These are phyloP conservation scores for Pogoniulus pusillus DNA, from an alignment of 2,797 vertebrate species.

Conservation along the genomic window DNA sequence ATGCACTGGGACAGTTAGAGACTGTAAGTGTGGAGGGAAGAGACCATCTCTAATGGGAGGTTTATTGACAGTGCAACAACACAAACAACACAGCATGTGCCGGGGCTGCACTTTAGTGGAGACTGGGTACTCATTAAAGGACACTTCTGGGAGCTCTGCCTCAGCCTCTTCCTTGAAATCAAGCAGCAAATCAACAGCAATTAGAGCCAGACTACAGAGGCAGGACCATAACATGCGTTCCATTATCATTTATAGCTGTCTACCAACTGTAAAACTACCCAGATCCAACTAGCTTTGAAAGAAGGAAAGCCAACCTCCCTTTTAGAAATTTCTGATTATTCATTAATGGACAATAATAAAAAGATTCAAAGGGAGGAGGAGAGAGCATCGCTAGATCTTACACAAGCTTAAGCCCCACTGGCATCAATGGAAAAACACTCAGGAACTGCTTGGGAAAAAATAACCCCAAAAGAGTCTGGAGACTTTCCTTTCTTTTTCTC, in stretches of 20 bases:
- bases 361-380: not conserved
- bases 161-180: not conserved
- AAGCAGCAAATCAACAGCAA: constrained; percentile 55
- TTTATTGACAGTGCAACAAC: not conserved
- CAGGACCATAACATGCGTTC: not conserved
- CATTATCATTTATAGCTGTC: constrained; percentile 46
- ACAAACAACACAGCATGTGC: not conserved
- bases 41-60: not conserved
- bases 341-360: not conserved
- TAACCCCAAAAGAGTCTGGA: not conserved
- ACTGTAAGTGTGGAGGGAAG: not conserved
- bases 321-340: not conserved
- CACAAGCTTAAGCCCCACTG: not conserved
- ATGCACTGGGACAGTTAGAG: not conserved
- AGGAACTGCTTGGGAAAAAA: constrained; percentile 4
- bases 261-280: constrained; percentile 2
- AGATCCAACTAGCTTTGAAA: constrained; percentile 10
- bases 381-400: not conserved
- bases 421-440: not conserved
- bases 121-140: not conserved
- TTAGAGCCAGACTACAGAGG: constrained; percentile 2
- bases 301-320: not conserved
- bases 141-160: not conserved
- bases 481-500: not conserved
- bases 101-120: not conserved